Base-by-base conservation (phyloP, 1,140 invertebrate species). In the Drosophila busckii region DNA sequence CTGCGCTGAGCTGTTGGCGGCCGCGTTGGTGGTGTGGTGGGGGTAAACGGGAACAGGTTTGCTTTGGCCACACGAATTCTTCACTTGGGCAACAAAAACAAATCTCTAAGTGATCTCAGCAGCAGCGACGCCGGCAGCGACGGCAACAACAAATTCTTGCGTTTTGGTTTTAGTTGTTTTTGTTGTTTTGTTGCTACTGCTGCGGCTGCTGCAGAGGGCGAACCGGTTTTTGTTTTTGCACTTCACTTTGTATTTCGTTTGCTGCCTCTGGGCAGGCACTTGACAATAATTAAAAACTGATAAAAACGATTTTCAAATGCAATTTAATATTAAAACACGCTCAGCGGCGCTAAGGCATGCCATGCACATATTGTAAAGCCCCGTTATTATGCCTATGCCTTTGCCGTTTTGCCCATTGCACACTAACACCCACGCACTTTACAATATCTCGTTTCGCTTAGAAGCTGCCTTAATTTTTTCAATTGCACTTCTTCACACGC, bases 141-240 rank as follows among this genome's bases (percentile, higher is more conserved):
- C 20, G 38, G 19, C 40, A 60, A 60, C 40, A 52, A 66, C 49
- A 66, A 66, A 67, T 63, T 63, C 46, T 69, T 69, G 45, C 40
- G 50, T 22, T 15, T 20, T 41, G 55, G 50, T 22, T 66, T 17
- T 53, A 9, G 12, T 10, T 46, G 10, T 35, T 52, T 15, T 15
- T 46, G 62, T 37, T 49, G 46, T 25, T 71, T 17, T 62, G 41
- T 26, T 61, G 52, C 32, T 42, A 20, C 23, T 53, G n/a, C 16
- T 60, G n/a, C 10, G 45, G 42, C 42, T 60, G 50, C 28, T 75
- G 70, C 70, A 70, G 48, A 62, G 73, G n/a, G 64, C 60, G 64
- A 70, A 80, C 73, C 73, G 73, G 73, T 80, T 76, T 76, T 78
- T 70, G 71, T 70, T 80, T 80, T 80, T 73, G 75, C 73, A 82